A percentile compares a stretch with the other conserved stretches of the same genome.
phyloP scores from a whole-genome alignment of 2,888 invertebrate species.

The Rhagonycha lutea region DNA sequence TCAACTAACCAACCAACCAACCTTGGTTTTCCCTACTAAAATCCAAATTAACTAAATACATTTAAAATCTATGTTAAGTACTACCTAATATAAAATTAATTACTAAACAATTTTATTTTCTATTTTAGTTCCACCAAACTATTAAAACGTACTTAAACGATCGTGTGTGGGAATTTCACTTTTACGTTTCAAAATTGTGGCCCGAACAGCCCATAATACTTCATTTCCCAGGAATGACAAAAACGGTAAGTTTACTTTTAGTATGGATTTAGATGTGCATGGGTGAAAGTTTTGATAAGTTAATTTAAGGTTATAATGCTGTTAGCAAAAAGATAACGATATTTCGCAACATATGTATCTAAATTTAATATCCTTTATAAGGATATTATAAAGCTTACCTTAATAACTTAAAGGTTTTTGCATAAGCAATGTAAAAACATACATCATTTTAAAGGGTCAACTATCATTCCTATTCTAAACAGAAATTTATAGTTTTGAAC shows the following conservation, averaged over 20 bases:
- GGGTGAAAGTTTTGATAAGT: conserved; percentile 24
- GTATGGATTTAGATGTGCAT: conserved; percentile 15
- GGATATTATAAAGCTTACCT: too few species aligned
- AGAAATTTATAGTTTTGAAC: neutral
- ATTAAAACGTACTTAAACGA: conserved; percentile 86
- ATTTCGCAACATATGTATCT: neutral
- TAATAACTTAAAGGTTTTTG: neutral
- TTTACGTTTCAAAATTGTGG: conserved; percentile 89
- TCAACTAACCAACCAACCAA: too few species aligned
- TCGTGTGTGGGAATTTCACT: conserved; percentile 88
- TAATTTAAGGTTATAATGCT: neutral
- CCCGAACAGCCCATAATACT: conserved; percentile 82
- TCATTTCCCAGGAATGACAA: conserved; percentile 88
- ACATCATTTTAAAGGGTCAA: neutral
- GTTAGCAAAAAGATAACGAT: neutral
- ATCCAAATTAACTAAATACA: too few species aligned
- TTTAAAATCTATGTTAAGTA: too few species aligned
- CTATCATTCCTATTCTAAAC: neutral
- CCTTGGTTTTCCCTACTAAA: too few species aligned
- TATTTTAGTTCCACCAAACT: conserved; percentile 85
- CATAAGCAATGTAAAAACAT: neutral
- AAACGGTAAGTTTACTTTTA: conserved; percentile 67
- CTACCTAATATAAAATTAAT: neutral
- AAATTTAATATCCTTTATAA: neutral
- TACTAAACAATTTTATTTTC: neutral